phyloP scores from a whole-genome alignment of 2,113 vertebrate genomes.

The Platysteira castanea region DNA sequence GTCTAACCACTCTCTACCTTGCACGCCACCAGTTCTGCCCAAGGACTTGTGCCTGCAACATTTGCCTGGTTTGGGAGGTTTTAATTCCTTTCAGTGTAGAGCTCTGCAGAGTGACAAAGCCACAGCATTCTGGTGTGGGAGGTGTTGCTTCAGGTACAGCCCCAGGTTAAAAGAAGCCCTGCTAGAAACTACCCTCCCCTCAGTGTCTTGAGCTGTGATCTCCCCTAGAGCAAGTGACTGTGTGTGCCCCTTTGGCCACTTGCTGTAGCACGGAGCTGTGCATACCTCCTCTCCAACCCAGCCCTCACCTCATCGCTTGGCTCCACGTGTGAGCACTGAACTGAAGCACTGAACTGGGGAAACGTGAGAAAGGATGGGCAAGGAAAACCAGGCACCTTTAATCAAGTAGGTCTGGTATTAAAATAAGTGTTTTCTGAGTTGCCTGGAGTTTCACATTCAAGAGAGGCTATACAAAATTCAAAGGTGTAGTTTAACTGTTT shows the following conservation, averaged over 20 bases:
- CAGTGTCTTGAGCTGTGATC: not conserved
- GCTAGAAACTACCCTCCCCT: not conserved
- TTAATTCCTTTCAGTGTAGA: not conserved
- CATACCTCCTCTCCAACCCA: not conserved
- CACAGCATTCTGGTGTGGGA: not conserved
- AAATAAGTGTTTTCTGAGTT: not conserved
- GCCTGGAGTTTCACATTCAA: not conserved
- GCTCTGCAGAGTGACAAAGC: not conserved
- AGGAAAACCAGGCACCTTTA: not conserved
- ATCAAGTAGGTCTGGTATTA: not conserved
- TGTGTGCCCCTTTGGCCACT: not conserved
- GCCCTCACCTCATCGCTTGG: not conserved
- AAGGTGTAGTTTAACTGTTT: not conserved
- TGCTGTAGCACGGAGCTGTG: fast-evolving
- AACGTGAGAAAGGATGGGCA: not conserved
- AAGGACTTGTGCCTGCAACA: not conserved
- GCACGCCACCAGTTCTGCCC: not conserved
- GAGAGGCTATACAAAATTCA: not conserved
- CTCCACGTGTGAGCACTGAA: fast-evolving
- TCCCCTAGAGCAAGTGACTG: not conserved
- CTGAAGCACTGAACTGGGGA: not conserved
- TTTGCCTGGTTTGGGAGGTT: not conserved
- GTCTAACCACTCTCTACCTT: not conserved
- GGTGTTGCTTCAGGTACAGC: not conserved
- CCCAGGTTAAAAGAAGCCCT: not conserved